Base-by-base conservation (phyloP, 2,888 invertebrate genomes). In the Tetropium fuscum region DNA sequence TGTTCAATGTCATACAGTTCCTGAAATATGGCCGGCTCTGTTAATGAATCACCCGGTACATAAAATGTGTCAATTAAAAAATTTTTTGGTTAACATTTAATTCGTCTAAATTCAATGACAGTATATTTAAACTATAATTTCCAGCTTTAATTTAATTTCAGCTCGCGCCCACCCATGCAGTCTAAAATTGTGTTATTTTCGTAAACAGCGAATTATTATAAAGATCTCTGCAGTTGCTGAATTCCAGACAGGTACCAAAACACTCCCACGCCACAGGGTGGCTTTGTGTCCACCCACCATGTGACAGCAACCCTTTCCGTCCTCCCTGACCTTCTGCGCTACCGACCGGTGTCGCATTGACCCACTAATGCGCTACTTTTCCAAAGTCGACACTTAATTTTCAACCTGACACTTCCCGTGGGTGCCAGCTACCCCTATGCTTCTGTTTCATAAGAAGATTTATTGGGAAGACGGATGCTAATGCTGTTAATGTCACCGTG, bases 371-470 rank as follows among this genome's bases (percentile, higher is more conserved):
- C 27, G 51, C 18, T 55, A 41, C 36, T 55, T 38, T 47, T 16
- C 11, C 18, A 34, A 49, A 19, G 43, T 16, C 34, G 40, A 41
- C 22, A 48, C 32, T 55, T 32, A 27, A 41, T 32, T 56, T 36
- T 43, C n/a, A 48, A 25, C 32, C 5, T 20, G 43, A 41, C 30
- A 57, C 34, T 19, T 54, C 19, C 36, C 27, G 25, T 16, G 38
- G 13, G n/a, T 20, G 27, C 32, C 19, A 48, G n/a, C 56, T 44
- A 62, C 59, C 59, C 53, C 53, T 54, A 57, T n/a, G 63, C 67
- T 69, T 64, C 65, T 66, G 65, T 69, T 69, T 67, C 47, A 43
- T 59, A 55, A 60, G 61, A 64, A 66, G 69, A 69, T 69, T 69
- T 66, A 69, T 69, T 51, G 63, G 44, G 38, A 32, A 59, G 64